Percentiles rank a stretch among this genome's conserved stretches.
Conservation (phyloP, 2,888 invertebrate species). For the Parthenolecanium corni region DNA sequence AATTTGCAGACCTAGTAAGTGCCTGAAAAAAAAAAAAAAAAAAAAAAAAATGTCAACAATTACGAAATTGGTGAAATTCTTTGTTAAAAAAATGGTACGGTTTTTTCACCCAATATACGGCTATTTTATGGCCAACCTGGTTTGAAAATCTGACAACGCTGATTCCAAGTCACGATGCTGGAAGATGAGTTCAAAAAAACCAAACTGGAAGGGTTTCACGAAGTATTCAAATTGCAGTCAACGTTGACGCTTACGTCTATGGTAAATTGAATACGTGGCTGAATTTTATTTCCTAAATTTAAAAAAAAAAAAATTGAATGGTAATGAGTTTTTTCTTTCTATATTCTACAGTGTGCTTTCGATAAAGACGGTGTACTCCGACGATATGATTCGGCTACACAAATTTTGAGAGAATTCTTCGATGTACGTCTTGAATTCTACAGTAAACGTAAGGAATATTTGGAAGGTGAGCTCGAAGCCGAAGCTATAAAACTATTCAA, state of each 20-base stretch:
- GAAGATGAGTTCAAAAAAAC: constrained; percentile 61
- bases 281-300: no score
- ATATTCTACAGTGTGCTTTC: constrained; percentile 45
- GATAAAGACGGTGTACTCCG: constrained; percentile 50
- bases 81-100: no score
- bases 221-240: constrained; percentile 81
- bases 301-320: no score
- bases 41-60: no score
- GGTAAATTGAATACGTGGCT: constrained; percentile 43
- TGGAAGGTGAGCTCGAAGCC: constrained; percentile 81
- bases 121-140: no score
- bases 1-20: no score
- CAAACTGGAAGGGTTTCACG: constrained; percentile 85
- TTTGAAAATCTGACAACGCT: no score
- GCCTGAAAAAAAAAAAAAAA: no score
- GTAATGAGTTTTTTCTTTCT: no score
- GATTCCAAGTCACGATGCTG: constrained; percentile 62
- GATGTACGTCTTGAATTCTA: constrained; percentile 69
- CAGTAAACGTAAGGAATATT: constrained; percentile 70
- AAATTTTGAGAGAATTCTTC: constrained; percentile 76
- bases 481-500: constrained; percentile 79
- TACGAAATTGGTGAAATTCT: no score
- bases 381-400: constrained; percentile 62
- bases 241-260: constrained; percentile 68
- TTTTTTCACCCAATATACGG: no score